Percentiles rank a stretch among this genome's conserved stretches.
Evolutionary conservation across 2,888 invertebrate genomes (phyloP).

Genomic region (Agrilus mali): DNA sequence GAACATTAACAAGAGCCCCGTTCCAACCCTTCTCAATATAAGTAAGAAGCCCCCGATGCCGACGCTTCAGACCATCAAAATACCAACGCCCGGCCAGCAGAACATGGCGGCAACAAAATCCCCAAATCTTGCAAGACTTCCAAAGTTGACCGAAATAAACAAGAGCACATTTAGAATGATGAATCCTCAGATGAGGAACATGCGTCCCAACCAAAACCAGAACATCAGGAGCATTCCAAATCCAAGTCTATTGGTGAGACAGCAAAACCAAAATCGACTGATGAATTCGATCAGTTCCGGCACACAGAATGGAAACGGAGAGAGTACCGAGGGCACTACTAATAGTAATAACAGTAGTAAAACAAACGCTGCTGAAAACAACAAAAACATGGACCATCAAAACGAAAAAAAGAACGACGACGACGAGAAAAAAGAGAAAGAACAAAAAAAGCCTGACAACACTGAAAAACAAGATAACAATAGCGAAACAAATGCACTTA

Average conservation of each 20-base stretch:
- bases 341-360: no score
- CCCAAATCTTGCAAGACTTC: conserved; percentile 26
- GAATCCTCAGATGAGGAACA: conserved; percentile 22
- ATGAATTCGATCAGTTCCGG: conserved; percentile 19
- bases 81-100: conserved; percentile 17
- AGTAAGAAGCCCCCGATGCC: conserved; percentile 25
- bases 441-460: background rate
- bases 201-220: conserved; percentile 39
- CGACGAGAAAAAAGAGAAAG: background rate
- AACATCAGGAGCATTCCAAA: conserved; percentile 51
- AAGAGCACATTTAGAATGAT: conserved; percentile 26
- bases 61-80: conserved; percentile 26
- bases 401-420: conserved; percentile 1
- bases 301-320: conserved; percentile 3
- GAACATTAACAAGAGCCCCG: conserved; percentile 17
- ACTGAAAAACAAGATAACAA: background rate
- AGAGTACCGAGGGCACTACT: conserved; percentile 6
- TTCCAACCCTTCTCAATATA: conserved; percentile 6
- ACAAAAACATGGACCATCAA: background rate
- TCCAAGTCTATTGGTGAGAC: conserved; percentile 44
- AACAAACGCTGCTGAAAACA: background rate
- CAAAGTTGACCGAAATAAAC: conserved; percentile 36
- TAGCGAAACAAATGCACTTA: no score
- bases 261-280: conserved; percentile 36
- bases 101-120: conserved; percentile 8